Percentiles rank a stretch among this genome's conserved stretches.
phyloP scores from a whole-genome alignment of 1,140 invertebrate species.

The Procambarus virginalis region DNA sequence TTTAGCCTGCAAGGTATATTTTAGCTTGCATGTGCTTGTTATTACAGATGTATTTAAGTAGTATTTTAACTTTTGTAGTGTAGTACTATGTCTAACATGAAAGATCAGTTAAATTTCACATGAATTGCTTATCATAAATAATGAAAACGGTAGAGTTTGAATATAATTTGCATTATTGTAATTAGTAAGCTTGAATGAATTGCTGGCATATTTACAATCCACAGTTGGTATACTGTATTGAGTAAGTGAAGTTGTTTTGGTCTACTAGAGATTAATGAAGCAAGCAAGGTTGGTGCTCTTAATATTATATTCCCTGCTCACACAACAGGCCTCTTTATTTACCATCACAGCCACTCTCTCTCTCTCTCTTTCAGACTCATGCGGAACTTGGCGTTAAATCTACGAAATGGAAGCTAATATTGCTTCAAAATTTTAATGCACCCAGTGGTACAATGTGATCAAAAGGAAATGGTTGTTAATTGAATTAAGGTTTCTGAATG shows the following conservation, averaged over 20 bases:
- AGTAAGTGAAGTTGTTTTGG: not conserved
- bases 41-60: not conserved
- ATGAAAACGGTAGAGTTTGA: not conserved
- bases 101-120: not conserved
- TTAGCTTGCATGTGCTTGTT: not conserved
- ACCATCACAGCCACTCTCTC: conserved; percentile 55
- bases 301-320: conserved; percentile 17
- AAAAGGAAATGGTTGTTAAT: not conserved
- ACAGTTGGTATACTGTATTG: not conserved
- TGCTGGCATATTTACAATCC: not conserved
- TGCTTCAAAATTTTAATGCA: conserved; percentile 47
- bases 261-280: not conserved
- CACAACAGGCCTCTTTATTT: conserved; percentile 28
- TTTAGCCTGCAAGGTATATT: not conserved
- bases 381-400: conserved; percentile 63
- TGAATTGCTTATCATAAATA: not conserved
- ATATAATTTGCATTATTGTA: not conserved
- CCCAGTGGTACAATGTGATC: not conserved
- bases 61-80: too few relatives aligned
- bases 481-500: not conserved
- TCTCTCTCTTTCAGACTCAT: conserved; percentile 63
- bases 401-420: conserved; percentile 27
- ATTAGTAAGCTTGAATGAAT: not conserved
- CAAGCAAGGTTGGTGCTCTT: conserved; percentile 59
- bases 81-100: too few relatives aligned